phyloP scores from a whole-genome alignment of 2,113 vertebrate genomes.

The Toxotes chatareus region DNA sequence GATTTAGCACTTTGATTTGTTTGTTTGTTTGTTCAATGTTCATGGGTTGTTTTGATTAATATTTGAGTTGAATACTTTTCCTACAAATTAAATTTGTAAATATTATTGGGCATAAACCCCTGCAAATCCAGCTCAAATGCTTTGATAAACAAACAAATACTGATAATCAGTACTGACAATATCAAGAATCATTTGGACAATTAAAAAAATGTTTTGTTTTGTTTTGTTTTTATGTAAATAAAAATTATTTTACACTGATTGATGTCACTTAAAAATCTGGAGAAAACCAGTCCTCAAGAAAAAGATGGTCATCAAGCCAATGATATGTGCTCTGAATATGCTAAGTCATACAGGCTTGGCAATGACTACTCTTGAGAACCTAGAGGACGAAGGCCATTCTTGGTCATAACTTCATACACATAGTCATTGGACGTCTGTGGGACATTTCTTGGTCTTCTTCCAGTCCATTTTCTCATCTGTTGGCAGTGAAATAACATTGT shows the following conservation, averaged over 20 bases:
- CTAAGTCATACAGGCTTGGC: accelerated
- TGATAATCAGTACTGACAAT: neutral
- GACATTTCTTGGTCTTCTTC: neutral
- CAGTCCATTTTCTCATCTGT: conserved; percentile 40
- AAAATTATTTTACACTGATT: too few relatives aligned
- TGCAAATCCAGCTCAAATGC: too few relatives aligned
- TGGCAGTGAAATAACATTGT: neutral
- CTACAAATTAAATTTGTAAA: too few relatives aligned
- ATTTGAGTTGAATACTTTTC: neutral
- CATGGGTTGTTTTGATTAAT: neutral
- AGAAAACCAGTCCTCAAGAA: neutral
- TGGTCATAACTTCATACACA: conserved; percentile 75
- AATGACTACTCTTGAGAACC: neutral
- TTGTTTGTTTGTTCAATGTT: neutral
- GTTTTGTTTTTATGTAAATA: too few relatives aligned
- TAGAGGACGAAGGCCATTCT: accelerated
- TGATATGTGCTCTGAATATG: too few relatives aligned
- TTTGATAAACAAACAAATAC: neutral
- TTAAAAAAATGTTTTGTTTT: too few relatives aligned
- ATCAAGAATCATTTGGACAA: neutral
- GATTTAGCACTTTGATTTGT: neutral
- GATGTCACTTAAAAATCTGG: neutral
- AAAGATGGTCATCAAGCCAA: neutral
- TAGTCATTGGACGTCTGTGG: neutral
- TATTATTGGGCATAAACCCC: too few relatives aligned